A percentile compares a stretch with the other conserved stretches of the same genome.
Evolutionary conservation across 2,113 vertebrate species (phyloP).

Genomic region (Hypanus sabinus): DNA sequence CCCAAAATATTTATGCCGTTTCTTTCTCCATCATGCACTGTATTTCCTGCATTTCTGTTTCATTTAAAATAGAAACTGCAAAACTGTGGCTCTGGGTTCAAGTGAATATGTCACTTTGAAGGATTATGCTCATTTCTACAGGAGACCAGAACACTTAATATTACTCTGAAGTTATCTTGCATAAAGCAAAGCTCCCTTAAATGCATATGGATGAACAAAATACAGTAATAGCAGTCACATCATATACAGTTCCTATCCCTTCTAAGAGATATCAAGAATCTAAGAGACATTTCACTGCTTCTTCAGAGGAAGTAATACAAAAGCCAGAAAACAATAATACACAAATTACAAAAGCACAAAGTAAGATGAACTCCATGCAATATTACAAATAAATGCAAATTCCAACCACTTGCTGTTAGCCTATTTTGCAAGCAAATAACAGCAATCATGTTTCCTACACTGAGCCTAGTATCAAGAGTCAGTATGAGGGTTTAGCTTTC

Average conservation of each 20-base stretch:
- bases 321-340: background rate
- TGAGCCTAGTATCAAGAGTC: background rate
- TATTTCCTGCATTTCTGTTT: too few species aligned
- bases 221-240: background rate
- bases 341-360: background rate
- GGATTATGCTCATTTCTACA: background rate
- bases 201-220: background rate
- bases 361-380: background rate
- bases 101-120: conserved; percentile 3
- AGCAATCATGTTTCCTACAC: background rate
- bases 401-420: background rate
- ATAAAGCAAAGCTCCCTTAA: background rate
- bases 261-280: background rate
- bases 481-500: background rate
- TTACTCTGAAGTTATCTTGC: background rate
- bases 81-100: background rate
- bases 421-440: background rate
- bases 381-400: background rate
- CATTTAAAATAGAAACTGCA: background rate
- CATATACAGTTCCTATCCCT: too few species aligned
- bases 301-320: background rate
- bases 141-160: background rate
- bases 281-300: background rate
- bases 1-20: too few species aligned
- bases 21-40: too few species aligned